Conservation (phyloP, 2,113 vertebrate species). For the Protomyctophum bolini region DNA sequence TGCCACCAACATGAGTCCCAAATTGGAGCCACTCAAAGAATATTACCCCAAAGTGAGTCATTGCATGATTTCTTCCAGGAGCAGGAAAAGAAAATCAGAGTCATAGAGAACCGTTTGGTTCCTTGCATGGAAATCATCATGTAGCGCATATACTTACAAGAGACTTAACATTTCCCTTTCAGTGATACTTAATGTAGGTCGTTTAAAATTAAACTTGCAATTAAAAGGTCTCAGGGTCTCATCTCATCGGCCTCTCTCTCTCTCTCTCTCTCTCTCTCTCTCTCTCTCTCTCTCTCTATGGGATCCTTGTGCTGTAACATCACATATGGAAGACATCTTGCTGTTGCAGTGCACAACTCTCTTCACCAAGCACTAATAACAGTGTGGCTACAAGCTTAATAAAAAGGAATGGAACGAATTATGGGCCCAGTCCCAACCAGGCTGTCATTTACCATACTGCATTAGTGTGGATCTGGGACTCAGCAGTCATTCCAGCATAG, state of each 20-base stretch:
- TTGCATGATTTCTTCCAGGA: neutral
- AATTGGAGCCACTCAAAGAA: too few species aligned
- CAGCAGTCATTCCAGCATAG: conserved; percentile 52
- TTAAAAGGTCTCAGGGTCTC: conserved; percentile 45
- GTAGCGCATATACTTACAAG: conserved; percentile 20
- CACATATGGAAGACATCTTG: conserved; percentile 78
- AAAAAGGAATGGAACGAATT: conserved; percentile 78
- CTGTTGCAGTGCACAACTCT: conserved; percentile 58
- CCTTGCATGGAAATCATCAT: neutral
- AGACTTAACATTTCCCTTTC: conserved; percentile 22
- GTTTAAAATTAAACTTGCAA: conserved; percentile 49
- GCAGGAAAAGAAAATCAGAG: neutral
- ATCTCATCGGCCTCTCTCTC: conserved; percentile 49
- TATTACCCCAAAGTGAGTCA: too few species aligned
- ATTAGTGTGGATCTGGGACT: conserved; percentile 43
- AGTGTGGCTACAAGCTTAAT: conserved; percentile 73
- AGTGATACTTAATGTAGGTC: conserved; percentile 37
- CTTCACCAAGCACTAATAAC: conserved; percentile 73
- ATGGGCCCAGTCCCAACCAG: conserved; percentile 61
- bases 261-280: conserved; percentile 20
- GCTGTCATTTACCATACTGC: conserved; percentile 58
- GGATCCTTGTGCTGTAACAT: conserved; percentile 38
- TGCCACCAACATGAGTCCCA: too few species aligned
- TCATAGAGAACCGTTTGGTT: neutral
- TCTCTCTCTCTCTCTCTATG: neutral